Percentiles rank a stretch among this genome's conserved stretches.
These are phyloP conservation scores for Rousettus leschenaultii DNA, from an alignment of 2,113 vertebrate genomes.

Conservation along the genomic window DNA sequence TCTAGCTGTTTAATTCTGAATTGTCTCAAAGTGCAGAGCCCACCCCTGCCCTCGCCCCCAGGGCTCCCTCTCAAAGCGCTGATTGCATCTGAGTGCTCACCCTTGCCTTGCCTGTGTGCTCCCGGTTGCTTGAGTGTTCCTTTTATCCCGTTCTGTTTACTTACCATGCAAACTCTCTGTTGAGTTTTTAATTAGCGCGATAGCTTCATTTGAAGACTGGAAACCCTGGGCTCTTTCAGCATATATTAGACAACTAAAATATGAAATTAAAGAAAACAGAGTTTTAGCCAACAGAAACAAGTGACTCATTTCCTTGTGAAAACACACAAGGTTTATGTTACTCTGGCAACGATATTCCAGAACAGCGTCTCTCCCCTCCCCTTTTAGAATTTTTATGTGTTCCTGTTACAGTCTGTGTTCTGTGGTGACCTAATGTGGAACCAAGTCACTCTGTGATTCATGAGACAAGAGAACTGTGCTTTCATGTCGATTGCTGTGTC, in stretches of 20 bases:
- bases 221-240: conserved; percentile 81
- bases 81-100: conserved; percentile 22
- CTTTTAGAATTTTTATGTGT: conserved; percentile 80
- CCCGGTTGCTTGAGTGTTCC: conserved; percentile 50
- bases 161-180: conserved; percentile 74
- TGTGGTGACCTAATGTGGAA: conserved; percentile 84
- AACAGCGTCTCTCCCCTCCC: conserved; percentile 79
- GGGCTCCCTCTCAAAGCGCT: background rate
- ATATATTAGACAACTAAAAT: conserved; percentile 87
- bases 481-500: conserved; percentile 70
- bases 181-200: conserved; percentile 82
- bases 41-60: too few relatives aligned
- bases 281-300: conserved; percentile 87
- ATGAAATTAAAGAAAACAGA: conserved; percentile 89
- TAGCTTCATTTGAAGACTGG: conserved; percentile 78
- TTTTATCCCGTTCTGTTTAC: conserved; percentile 74
- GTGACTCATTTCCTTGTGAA: conserved; percentile 89
- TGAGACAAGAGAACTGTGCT: conserved; percentile 68
- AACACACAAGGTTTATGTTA: conserved; percentile 87
- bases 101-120: background rate
- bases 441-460: conserved; percentile 80
- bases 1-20: background rate
- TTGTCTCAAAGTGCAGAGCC: background rate
- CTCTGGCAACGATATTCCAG: conserved; percentile 86
- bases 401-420: conserved; percentile 80